Evolutionary conservation across 2,797 vertebrate species (phyloP), one percentile per base, ranked within the genome.

Genomic region (Danionella dracula): DNA sequence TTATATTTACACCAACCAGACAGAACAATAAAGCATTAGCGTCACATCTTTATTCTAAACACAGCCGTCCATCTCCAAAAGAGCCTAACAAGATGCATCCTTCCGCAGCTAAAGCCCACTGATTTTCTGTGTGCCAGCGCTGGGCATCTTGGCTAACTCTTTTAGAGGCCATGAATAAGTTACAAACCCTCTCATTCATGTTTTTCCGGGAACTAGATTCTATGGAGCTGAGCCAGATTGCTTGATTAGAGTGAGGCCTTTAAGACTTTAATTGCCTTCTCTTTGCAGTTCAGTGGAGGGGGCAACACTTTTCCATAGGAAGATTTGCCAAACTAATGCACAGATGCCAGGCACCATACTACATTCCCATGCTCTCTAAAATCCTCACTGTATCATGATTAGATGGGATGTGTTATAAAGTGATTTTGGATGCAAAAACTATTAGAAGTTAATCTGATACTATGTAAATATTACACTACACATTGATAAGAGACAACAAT

Each of bases 201-300:
- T 11, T 68, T 78, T 63, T 50, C 46, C 70, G 51, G 41, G 62
- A 69, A 66, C 70, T 50, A 66, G 51, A 66, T 59, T 51, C 20
- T 40, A 66, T 66, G 70, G 67, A 68, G 37, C 37, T 48, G 23
- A 23, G 58, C 62, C 65, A 62, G 57, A 40, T 60, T 41, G 65
- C 44, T 68, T 64, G 49, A 66, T 76, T 69, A 76, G 44, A 70
- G 42, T 9, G 8, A 41, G 55, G 20, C 31, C 15, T 73, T 64
- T 21, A 65, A 71, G 9, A 27, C 49, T 58, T 68, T 73, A 76
- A 73, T 56, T 66, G 48, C 55, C 37, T 53, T 59, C 60, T 19
- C 29, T 48, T 44, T 35, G 19, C 45, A 48, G 40, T 62, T 70
- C 53, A 70, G 50, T 37, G 21, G 35, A 50, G 11, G 27, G 35